Percentiles rank a stretch among this genome's conserved stretches.
These are phyloP conservation scores for Alectura lathami DNA, from an alignment of 2,113 vertebrate species.

Conservation along the genomic window DNA sequence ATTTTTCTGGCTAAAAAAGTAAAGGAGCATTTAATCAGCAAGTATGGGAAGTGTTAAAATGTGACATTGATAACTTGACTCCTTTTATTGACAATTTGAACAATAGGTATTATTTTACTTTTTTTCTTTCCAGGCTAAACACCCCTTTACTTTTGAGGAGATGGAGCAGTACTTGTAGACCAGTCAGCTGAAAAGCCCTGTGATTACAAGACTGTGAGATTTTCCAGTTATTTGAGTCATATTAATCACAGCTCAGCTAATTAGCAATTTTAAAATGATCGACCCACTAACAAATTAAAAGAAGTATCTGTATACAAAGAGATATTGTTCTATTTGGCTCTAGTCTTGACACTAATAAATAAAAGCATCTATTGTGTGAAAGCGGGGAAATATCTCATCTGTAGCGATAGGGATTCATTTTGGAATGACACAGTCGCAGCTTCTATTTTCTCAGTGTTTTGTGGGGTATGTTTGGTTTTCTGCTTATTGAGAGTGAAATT, in stretches of 20 bases:
- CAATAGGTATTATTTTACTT: background rate
- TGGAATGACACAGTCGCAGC: conserved; percentile 47
- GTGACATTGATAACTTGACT: background rate
- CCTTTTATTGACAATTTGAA: background rate
- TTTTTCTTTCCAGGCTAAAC: background rate
- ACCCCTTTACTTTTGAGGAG: background rate
- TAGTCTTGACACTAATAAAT: conserved; percentile 50
- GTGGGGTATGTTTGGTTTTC: conserved; percentile 45
- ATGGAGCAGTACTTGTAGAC: background rate
- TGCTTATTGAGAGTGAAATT: conserved; percentile 50
- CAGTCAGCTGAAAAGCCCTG: background rate
- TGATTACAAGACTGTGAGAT: conserved; percentile 21
- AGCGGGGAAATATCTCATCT: conserved; percentile 28
- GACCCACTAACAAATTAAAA: conserved; percentile 52
- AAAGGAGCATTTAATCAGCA: background rate
- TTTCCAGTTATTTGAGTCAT: conserved; percentile 38
- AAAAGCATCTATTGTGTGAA: conserved; percentile 63
- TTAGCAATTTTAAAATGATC: conserved; percentile 43
- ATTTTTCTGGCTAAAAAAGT: background rate
- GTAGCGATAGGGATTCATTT: conserved; percentile 44
- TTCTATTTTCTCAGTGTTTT: conserved; percentile 61
- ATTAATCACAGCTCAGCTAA: conserved; percentile 51
- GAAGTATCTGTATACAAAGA: conserved; percentile 41
- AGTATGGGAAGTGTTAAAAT: background rate
- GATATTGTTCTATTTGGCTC: conserved; percentile 40